phyloP scores from a whole-genome alignment of 2,888 invertebrate species.

The Halictus quadricinctus region DNA sequence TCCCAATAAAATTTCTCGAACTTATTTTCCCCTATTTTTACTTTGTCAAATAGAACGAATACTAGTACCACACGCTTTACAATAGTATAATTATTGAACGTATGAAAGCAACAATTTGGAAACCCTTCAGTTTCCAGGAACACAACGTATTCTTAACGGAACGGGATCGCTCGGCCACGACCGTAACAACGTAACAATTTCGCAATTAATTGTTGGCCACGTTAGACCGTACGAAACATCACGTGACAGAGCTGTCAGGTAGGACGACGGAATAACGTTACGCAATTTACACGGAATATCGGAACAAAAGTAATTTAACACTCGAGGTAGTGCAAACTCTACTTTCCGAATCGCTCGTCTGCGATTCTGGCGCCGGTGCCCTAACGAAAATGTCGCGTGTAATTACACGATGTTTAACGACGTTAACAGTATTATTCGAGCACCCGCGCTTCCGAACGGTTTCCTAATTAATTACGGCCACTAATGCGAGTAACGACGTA shows the following conservation, averaged over 20 bases:
- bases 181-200: background rate
- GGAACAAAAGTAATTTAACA: conserved; percentile 40
- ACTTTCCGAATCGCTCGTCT: conserved; percentile 4
- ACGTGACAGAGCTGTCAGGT: background rate
- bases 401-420: conserved; percentile 41
- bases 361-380: conserved; percentile 5
- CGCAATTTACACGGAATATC: conserved; percentile 33
- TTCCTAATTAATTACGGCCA: conserved; percentile 38
- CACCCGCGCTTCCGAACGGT: conserved; percentile 25
- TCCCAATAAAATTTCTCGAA: no score
- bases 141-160: background rate
- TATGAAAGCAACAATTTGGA: background rate
- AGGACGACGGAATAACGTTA: conserved; percentile 7
- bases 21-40: background rate
- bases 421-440: conserved; percentile 43
- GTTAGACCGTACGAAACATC: conserved; percentile 9
- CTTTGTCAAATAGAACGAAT: background rate
- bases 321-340: conserved; percentile 6
- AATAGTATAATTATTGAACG: background rate
- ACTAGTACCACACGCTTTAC: background rate
- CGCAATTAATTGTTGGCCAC: conserved; percentile 21
- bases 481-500: conserved; percentile 23
- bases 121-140: background rate
- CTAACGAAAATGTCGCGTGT: conserved; percentile 21
- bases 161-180: background rate